Conservation (phyloP, 2,797 vertebrate species). For the Arrhamphus sclerolepis region DNA sequence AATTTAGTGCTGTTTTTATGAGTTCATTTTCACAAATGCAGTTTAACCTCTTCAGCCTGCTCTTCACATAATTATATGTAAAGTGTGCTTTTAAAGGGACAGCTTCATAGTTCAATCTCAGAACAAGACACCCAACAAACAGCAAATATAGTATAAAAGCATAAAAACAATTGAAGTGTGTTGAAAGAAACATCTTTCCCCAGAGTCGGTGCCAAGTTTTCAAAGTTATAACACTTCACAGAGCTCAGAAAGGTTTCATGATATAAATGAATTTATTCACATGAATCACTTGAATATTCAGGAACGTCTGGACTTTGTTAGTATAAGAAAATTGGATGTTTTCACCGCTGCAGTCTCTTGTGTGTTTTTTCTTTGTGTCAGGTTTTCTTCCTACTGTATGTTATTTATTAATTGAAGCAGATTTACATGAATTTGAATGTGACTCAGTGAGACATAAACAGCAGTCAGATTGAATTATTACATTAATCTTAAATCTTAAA, state of each 20-base stretch:
- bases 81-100: too few species aligned
- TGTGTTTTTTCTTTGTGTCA: slow-evolving; percentile 1
- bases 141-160: not conserved
- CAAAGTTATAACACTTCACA: not conserved
- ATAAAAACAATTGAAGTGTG: not conserved
- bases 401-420: slow-evolving; percentile 2
- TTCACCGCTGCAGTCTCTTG: slow-evolving; percentile 2
- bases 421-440: not conserved
- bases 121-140: not conserved
- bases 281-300: not conserved
- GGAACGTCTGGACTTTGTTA: slow-evolving; percentile 10
- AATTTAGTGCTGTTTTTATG: too few species aligned
- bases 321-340: slow-evolving; percentile 5
- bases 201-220: not conserved
- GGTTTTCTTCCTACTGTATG: not conserved
- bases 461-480: not conserved
- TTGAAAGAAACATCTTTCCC: not conserved
- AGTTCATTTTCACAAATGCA: too few species aligned
- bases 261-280: not conserved
- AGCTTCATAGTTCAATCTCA: not conserved
- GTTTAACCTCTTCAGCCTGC: too few species aligned
- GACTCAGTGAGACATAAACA: not conserved
- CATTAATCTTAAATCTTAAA: slow-evolving; percentile 22
- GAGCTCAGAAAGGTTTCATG: not conserved
- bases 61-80: too few species aligned